Evolutionary conservation across 1,140 invertebrate species (phyloP), one percentile per base, ranked within the genome.

Genomic region (Caenorhabditis latens): DNA sequence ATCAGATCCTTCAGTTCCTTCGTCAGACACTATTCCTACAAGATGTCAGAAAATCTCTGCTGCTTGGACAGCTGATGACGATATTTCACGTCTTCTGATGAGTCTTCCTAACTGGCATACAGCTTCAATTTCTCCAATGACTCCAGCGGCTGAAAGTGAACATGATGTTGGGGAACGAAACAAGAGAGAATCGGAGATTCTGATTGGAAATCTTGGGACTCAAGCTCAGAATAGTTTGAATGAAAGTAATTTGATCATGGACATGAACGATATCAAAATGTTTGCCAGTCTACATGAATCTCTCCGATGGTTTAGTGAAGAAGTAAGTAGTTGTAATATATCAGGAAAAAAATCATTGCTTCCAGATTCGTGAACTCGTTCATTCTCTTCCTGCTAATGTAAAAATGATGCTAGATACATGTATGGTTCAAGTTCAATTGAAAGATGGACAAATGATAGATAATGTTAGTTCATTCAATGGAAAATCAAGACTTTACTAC

Each of bases 21-120:
- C 65, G 43, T 55, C 83, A 14, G 83, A 90, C 16, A 88, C 88
- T 32, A 58, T 84, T 61, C 61, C 84, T 7, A 82, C 86, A 21
- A 95, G 96, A 90, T 95, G 95, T 89, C 93, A 95, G 82, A 95
- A 97, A 50, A 95, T 96, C 86, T 97, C 96, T 91, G 96, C 96
- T 8, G 95, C 95, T 43, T 98, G 97, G 97, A 94, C 97, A 2
- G 96, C 96, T 89, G 97, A 98, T 93, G 96, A 97, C 89, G 97
- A 98, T 92, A 98, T 98, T 84, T 88, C 87, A 9, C 63, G 86
- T 40, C 83, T 88, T 40, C 32, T 88, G 84, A 88, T 88, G 87
- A 84, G 83, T 65, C 87, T 88, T 43, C 87, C 87, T 11, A 88
- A 88, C 57, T 88, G 87, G 87, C 63, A 88, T 21, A 21, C 61